A percentile compares a stretch with the other conserved stretches of the same genome.
These are phyloP conservation scores for Thymelicus sylvestris DNA, from an alignment of 2,888 invertebrate species.

Conservation along the genomic window DNA sequence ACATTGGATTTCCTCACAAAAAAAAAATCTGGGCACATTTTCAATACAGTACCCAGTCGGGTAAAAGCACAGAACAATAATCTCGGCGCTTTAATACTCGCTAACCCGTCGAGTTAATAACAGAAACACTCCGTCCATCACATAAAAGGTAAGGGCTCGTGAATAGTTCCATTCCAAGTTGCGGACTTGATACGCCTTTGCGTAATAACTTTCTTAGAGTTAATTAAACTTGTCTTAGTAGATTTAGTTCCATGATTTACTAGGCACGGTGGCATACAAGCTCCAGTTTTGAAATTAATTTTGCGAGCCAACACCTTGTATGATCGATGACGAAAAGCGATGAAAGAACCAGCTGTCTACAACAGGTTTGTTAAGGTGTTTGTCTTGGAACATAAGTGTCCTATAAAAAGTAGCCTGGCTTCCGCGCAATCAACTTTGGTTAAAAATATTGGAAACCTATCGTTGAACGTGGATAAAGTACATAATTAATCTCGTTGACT, in stretches of 20 bases:
- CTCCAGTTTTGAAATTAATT: slow-evolving; percentile 60
- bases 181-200: slow-evolving; percentile 42
- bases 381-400: too few relatives aligned
- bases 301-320: slow-evolving; percentile 42
- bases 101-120: slow-evolving; percentile 37
- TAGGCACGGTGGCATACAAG: slow-evolving; percentile 49
- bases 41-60: not conserved
- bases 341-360: too few relatives aligned
- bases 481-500: too few relatives aligned
- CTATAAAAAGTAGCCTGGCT: too few relatives aligned
- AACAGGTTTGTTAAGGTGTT: too few relatives aligned
- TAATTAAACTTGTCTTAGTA: slow-evolving; percentile 66
- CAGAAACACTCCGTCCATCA: slow-evolving; percentile 35
- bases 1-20: not conserved
- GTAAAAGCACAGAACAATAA: not conserved
- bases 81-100: slow-evolving; percentile 19
- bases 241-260: slow-evolving; percentile 62
- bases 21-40: not conserved
- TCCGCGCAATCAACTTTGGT: too few relatives aligned
- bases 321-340: not conserved
- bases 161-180: slow-evolving; percentile 44
- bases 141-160: slow-evolving; percentile 25
- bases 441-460: too few relatives aligned
- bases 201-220: slow-evolving; percentile 59
- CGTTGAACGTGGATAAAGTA: too few relatives aligned